Base-by-base conservation (phyloP, 2,888 invertebrate genomes). In the Phyto melanocephala region DNA sequence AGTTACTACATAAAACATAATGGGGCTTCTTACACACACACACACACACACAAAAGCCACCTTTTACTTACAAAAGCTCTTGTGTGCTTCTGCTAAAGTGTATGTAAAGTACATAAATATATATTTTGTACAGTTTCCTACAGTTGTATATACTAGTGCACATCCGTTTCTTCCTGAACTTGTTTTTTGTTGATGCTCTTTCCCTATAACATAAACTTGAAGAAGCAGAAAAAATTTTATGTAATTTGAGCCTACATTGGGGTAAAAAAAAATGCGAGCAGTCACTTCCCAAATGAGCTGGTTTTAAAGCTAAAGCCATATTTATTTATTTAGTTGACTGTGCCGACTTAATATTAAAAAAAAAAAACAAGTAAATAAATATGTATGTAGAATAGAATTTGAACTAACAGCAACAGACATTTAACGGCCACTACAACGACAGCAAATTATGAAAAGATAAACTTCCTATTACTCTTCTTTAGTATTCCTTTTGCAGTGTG, bases 391-490 rank as follows among this genome's bases (percentile, higher is more conserved):
- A 70, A 75, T 75, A 77, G 70, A 77, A 81, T 81, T 81, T 77
- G 24, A 74, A 77, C 37, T 45, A 80, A 80, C 71, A 76, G 45
- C 47, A 81, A 72, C 71, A 72, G 62, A 70, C 77, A 70, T 54
- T 35, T 62, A 77, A 70, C 60, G 62, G 68, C 60, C 63, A 54
- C 74, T 54, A 45, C 45, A 37, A 72, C 50, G 65, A 47, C 63
- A 80, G 70, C 75, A 72, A 81, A 72, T 77, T 77, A 74, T 74
- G 60, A 77, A 74, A 74, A 81, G 72, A 77, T 77, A 77, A 77
- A 75, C 56, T 75, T 75, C 47, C 45, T 56, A 47, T 22, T 13
- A 3, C 50, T 22, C 22, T 1, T 10, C 50, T 28, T 28, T 28
- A 28, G n/a, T 15, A 4, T 50, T 7, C 37, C 11, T 13, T 62